Base-by-base conservation (phyloP, 1,140 invertebrate species). In the Megalopta genalis region DNA sequence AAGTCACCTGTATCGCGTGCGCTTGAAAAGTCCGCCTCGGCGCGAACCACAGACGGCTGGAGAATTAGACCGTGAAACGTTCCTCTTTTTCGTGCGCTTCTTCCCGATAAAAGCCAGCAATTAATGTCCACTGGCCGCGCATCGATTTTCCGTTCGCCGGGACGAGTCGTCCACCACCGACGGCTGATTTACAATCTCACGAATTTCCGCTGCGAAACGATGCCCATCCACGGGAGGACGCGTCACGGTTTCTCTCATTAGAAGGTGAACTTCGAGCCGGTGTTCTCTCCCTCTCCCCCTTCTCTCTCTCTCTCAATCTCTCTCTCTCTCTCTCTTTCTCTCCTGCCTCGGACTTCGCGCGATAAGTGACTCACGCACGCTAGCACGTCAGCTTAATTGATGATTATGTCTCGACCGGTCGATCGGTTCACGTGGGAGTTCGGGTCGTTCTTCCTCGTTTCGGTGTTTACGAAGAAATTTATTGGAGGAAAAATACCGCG, bases 371-470 rank as follows among this genome's bases (percentile, higher is more conserved):
- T 81, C 81, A 77, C 70, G 79, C 72, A 27, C 49, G 54, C 72
- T 27, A 23, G 68, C 72, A 82, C 74, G 77, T 83, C 80, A 82
- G 52, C 63, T 62, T 86, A 84, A 87, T 88, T 85, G 86, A 83
- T 60, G 80, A 82, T 84, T 77, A 78, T 49, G 57, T 76, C 60
- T 72, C 66, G 52, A 1, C 12, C 42, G 39, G 42, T 57, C 77
- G 79, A 80, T 80, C 70, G 39, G 49, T 52, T 80, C 64, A 66
- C 77, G 71, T 80, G 77, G 73, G 74, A 78, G 62, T 39, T 52
- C 39, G 25, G 49, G 10, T 27, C 21, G 63, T 42, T 25, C n/a
- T 3, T 57, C 74, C 70, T 63, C 12, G 21, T 63, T 62, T 52
- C 59, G 57, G 12, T 27, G 23, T 4, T 52, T 39, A 8, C 5